phyloP scores from a whole-genome alignment of 1,140 invertebrate species.

The Ctenoplectra terminalis region DNA sequence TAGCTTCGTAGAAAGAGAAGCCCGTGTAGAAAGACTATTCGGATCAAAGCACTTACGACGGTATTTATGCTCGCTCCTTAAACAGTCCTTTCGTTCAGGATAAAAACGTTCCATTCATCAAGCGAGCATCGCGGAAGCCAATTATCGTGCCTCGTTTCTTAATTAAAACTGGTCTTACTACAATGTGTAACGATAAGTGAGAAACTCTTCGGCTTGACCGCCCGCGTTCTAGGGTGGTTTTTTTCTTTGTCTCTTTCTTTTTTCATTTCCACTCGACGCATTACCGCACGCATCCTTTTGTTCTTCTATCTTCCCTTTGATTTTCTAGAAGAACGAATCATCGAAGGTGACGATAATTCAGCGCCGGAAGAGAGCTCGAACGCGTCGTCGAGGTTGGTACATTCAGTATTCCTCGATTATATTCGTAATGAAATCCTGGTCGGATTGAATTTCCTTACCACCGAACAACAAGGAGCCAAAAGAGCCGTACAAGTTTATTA shows the following conservation, averaged over 20 bases:
- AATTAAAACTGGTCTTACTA: conserved; percentile 61
- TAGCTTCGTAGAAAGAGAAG: conserved; percentile 62
- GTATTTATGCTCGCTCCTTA: conserved; percentile 58
- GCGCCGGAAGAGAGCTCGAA: too few relatives aligned
- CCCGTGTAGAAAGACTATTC: conserved; percentile 44
- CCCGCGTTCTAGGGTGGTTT: too few relatives aligned
- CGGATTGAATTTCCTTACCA: not conserved
- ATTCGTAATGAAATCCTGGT: not conserved
- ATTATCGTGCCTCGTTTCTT: conserved; percentile 65
- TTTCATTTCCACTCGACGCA: not conserved
- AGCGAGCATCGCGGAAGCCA: conserved; percentile 55
- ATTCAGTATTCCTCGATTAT: not conserved
- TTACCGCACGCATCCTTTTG: not conserved
- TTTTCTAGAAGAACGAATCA: too few relatives aligned
- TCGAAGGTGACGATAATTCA: too few relatives aligned
- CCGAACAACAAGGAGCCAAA: not conserved
- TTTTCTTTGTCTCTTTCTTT: not conserved
- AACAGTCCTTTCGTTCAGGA: conserved; percentile 57
- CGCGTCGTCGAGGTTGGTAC: too few relatives aligned
- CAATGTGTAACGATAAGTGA: conserved; percentile 46
- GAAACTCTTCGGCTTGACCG: not conserved
- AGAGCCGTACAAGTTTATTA: conserved; percentile 38
- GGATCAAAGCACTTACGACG: conserved; percentile 66
- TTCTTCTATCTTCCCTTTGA: too few relatives aligned
- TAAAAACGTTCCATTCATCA: conserved; percentile 68